Evolutionary conservation across 2,113 vertebrate species (phyloP).

Genomic region (Antidorcas marsupialis): DNA sequence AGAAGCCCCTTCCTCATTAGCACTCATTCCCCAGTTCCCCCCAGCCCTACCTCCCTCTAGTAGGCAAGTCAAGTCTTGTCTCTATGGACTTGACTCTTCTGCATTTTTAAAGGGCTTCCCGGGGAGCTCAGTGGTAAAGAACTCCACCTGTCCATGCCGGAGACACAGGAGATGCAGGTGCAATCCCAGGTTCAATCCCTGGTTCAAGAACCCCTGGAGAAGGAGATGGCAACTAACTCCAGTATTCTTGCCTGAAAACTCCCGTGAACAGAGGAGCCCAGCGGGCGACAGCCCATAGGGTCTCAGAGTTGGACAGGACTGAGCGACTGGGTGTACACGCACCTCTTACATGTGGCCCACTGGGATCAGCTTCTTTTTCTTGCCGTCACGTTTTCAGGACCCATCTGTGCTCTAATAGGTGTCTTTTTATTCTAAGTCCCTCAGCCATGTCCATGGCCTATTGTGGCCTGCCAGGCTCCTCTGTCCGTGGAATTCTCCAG

Average conservation of each 20-base stretch:
- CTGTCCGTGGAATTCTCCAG: background rate
- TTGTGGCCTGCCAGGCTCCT: background rate
- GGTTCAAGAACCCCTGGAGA: background rate
- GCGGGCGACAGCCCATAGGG: accelerated
- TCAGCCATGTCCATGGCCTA: background rate
- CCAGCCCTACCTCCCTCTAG: background rate
- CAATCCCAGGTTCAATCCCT: background rate
- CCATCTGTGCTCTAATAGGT: accelerated
- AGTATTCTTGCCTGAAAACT: background rate
- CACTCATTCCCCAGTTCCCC: background rate
- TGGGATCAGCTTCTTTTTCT: background rate
- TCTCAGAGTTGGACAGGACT: background rate
- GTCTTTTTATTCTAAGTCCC: background rate
- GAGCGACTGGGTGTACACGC: accelerated
- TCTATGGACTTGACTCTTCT: background rate
- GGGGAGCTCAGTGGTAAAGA: background rate
- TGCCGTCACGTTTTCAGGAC: no score
- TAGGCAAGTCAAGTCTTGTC: background rate
- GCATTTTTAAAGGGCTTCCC: background rate
- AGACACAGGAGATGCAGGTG: background rate
- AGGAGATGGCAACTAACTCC: background rate
- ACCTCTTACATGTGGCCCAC: accelerated
- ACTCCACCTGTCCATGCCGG: background rate
- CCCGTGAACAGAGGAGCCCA: background rate
- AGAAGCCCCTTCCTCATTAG: background rate